A percentile compares a stretch with the other conserved stretches of the same genome.
These are phyloP conservation scores for Lethenteron reissneri DNA, from an alignment of 2,113 vertebrate genomes.

Conservation along the genomic window DNA sequence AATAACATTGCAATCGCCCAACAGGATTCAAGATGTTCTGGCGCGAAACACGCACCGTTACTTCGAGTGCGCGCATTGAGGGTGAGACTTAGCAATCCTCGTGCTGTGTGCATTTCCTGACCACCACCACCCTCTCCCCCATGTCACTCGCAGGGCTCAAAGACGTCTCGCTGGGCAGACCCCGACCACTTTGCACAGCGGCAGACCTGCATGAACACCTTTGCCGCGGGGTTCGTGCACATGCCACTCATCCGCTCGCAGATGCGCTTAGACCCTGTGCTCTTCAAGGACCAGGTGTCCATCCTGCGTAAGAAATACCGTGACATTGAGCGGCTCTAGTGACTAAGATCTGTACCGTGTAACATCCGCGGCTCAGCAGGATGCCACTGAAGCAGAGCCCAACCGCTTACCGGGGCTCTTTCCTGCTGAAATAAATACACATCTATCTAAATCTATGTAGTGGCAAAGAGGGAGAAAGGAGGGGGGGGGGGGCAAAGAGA, in stretches of 20 bases:
- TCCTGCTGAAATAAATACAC: too few relatives aligned
- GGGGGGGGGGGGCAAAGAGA: too few relatives aligned
- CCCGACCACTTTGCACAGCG: slow-evolving; percentile 98
- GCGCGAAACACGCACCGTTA: too few relatives aligned
- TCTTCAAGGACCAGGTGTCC: slow-evolving; percentile 98
- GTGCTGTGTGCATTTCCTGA: neutral
- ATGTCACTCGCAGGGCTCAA: slow-evolving; percentile 38
- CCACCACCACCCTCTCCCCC: neutral
- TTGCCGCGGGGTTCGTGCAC: slow-evolving; percentile 99
- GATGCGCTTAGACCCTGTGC: slow-evolving; percentile 94
- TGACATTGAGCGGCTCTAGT: slow-evolving; percentile 93
- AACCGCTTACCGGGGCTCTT: too few relatives aligned
- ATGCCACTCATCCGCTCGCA: slow-evolving; percentile 97
- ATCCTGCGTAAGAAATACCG: slow-evolving; percentile 98
- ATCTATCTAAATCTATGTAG: too few relatives aligned
- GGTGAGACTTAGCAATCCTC: neutral
- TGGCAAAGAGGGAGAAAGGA: too few relatives aligned
- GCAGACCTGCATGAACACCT: slow-evolving; percentile 99
- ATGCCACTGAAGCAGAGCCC: too few relatives aligned
- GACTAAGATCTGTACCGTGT: neutral
- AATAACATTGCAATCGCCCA: too few relatives aligned
- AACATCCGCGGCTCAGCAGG: too few relatives aligned
- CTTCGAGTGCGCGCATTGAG: neutral
- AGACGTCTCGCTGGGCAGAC: slow-evolving; percentile 92
- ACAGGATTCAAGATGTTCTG: too few relatives aligned